phyloP scores from a whole-genome alignment of 2,888 invertebrate genomes.

The Callimorpha dominula region DNA sequence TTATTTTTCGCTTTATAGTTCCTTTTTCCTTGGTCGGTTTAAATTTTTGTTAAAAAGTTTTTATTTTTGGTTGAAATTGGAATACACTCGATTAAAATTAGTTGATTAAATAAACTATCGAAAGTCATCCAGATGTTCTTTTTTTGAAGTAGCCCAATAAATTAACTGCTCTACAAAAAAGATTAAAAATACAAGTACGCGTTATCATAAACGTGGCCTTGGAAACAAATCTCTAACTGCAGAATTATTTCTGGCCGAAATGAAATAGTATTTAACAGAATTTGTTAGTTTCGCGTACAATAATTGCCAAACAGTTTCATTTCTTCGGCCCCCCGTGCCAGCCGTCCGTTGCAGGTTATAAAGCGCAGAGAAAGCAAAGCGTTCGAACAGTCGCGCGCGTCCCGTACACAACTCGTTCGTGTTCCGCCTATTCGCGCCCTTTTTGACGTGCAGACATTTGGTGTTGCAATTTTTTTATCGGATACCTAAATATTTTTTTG shows the following conservation, averaged over 20 bases:
- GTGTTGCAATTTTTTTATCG: constrained; percentile 66
- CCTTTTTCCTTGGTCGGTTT: too few relatives aligned
- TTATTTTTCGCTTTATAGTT: too few relatives aligned
- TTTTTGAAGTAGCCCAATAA: too few relatives aligned
- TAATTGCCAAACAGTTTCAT: constrained; percentile 77
- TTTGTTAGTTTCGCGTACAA: constrained; percentile 71
- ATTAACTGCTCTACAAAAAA: too few relatives aligned
- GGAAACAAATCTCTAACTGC: constrained; percentile 28
- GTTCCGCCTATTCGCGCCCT: constrained; percentile 67
- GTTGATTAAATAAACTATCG: too few relatives aligned
- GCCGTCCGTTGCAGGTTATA: constrained; percentile 73
- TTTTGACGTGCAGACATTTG: constrained; percentile 64
- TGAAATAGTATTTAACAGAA: constrained; percentile 64
- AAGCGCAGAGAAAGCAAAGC: constrained; percentile 82
- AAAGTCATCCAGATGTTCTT: too few relatives aligned
- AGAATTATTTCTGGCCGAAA: constrained; percentile 40
- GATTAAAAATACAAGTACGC: constrained; percentile 8
- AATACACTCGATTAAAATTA: too few relatives aligned
- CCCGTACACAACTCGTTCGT: constrained; percentile 60
- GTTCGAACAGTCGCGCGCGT: constrained; percentile 69
- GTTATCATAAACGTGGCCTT: constrained; percentile 47
- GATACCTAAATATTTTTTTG: constrained; percentile 55
- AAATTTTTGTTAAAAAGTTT: too few relatives aligned
- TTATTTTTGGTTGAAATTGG: too few relatives aligned
- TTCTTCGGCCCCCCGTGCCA: constrained; percentile 73